Conservation (phyloP, 2,888 invertebrate genomes). For the Netelia inedita region DNA sequence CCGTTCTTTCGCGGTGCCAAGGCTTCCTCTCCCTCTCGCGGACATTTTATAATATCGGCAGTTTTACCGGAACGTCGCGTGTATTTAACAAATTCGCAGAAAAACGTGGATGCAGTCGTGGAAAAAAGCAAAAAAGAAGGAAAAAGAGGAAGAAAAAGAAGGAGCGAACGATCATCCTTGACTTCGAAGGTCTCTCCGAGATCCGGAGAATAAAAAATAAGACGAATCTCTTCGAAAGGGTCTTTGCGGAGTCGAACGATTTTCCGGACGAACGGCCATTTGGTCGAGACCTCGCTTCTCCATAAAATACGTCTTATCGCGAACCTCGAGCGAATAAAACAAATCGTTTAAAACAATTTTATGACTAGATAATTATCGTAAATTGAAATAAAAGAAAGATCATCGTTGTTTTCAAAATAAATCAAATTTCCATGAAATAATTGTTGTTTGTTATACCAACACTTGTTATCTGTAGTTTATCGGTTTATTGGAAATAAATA, state of each 20-base stretch:
- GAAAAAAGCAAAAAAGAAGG: neutral
- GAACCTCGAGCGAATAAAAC: neutral
- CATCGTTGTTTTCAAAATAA: neutral
- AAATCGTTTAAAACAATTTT: slow-evolving; percentile 1
- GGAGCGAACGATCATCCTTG: slow-evolving; percentile 17
- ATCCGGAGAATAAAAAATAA: neutral
- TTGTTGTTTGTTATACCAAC: too few relatives aligned
- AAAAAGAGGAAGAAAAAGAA: neutral
- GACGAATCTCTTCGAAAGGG: slow-evolving; percentile 1
- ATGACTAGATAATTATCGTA: neutral
- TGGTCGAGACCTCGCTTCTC: neutral
- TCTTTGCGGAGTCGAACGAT: neutral
- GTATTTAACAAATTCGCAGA: slow-evolving; percentile 38
- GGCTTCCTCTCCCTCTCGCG: neutral
- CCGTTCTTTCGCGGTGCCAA: neutral
- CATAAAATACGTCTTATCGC: neutral
- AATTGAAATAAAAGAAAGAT: neutral
- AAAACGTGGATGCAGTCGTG: slow-evolving; percentile 1
- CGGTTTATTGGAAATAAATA: neutral
- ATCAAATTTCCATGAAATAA: neutral
- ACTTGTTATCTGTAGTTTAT: neutral
- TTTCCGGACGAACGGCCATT: slow-evolving; percentile 22
- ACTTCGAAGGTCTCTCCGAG: slow-evolving; percentile 7
- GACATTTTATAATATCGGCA: slow-evolving; percentile 26
- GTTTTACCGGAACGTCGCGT: slow-evolving; percentile 29